Evolutionary conservation across 2,797 vertebrate genomes (phyloP).

Genomic region (Gambelia wislizenii): DNA sequence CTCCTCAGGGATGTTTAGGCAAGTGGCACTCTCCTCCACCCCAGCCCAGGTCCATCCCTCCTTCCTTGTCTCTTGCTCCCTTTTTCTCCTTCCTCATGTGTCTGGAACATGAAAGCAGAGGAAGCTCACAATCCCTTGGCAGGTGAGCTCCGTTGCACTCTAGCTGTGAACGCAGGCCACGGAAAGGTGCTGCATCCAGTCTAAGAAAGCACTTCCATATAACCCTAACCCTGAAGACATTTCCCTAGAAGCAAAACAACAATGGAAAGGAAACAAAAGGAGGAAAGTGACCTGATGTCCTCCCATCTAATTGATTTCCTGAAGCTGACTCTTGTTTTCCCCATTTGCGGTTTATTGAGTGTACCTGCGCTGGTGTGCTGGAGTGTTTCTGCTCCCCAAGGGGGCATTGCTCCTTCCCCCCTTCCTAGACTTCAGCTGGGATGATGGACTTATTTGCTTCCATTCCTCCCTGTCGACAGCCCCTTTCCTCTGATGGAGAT

Average conservation of each 20-base stretch:
- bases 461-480: constrained; percentile 3
- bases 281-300: not conserved
- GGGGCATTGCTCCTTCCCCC: not conserved
- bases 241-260: constrained; percentile 37
- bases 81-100: not conserved
- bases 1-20: not conserved
- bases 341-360: not conserved
- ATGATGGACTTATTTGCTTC: constrained; percentile 2
- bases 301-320: constrained; percentile 51
- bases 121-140: not conserved
- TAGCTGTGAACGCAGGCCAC: constrained; percentile 28
- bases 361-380: not conserved
- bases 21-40: not conserved
- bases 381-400: rapidly evolving
- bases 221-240: constrained; percentile 45
- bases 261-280: not conserved
- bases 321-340: not conserved
- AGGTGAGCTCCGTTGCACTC: not conserved
- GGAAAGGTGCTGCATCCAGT: not conserved
- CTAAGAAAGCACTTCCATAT: not conserved
- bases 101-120: rapidly evolving
- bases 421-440: not conserved
- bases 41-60: not conserved
- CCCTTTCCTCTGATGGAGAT: constrained; percentile 9
- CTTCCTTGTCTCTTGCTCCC: not conserved